Conservation (phyloP, 1,140 invertebrate species). For the Microplitis mediator region DNA sequence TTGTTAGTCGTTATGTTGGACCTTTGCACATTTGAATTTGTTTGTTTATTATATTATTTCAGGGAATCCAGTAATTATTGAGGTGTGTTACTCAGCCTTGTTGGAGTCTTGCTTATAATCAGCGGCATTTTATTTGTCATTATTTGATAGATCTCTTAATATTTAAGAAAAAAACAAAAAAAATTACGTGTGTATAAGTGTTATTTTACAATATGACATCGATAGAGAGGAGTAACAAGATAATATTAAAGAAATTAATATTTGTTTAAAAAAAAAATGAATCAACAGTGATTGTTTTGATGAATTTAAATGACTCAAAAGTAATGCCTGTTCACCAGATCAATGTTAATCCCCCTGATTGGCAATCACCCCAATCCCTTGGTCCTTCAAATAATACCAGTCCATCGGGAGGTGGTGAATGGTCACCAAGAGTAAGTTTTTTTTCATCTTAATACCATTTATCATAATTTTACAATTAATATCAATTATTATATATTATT, state of each 20-base stretch:
- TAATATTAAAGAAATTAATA: background rate
- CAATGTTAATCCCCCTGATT: conserved; percentile 55
- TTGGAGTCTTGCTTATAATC: background rate
- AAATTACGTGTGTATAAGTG: too few species aligned
- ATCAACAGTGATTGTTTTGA: conserved; percentile 35
- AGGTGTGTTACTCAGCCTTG: background rate
- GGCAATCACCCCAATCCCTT: conserved; percentile 49
- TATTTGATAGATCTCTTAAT: background rate
- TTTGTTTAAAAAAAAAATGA: background rate
- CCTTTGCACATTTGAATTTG: background rate
- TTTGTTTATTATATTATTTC: background rate
- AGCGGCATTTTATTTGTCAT: background rate
- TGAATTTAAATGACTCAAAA: conserved; percentile 41
- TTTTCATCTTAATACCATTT: background rate
- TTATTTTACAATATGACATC: background rate
- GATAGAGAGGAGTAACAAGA: conserved; percentile 3
- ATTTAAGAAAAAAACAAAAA: too few species aligned
- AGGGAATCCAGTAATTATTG: background rate
- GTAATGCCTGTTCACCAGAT: conserved; percentile 57
- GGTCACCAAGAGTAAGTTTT: conserved; percentile 48
- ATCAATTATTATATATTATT: background rate
- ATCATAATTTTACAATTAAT: background rate
- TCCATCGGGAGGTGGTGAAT: conserved; percentile 47
- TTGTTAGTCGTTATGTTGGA: background rate
- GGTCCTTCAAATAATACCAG: conserved; percentile 48